Evolutionary conservation across 2,888 invertebrate species (phyloP).

Genomic region (Gymnosoma rotundatum): DNA sequence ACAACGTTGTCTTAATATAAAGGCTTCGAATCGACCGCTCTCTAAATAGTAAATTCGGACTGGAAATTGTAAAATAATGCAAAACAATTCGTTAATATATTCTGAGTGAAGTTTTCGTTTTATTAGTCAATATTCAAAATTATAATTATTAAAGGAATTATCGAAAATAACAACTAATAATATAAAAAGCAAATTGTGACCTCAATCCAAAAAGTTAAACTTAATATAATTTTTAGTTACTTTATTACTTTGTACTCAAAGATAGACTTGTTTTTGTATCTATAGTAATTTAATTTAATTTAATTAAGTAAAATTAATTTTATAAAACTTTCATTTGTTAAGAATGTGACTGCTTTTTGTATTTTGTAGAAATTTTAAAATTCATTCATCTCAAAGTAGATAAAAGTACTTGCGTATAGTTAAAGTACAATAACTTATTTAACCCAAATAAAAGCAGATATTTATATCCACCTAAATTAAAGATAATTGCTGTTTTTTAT

Average conservation of each 20-base stretch:
- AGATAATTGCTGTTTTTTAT: slow-evolving; percentile 31
- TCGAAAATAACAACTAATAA: too few relatives aligned
- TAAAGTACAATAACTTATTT: slow-evolving; percentile 6
- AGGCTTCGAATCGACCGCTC: too few relatives aligned
- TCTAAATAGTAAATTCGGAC: too few relatives aligned
- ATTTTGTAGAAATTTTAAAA: slow-evolving; percentile 13
- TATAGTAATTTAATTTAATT: not conserved
- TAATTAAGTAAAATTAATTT: not conserved
- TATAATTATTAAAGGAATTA: too few relatives aligned
- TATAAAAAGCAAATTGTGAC: too few relatives aligned
- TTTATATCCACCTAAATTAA: slow-evolving; percentile 41
- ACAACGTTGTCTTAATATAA: too few relatives aligned
- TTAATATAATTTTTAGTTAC: too few relatives aligned
- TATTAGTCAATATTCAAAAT: too few relatives aligned
- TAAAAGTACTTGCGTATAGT: slow-evolving; percentile 1
- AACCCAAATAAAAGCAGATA: slow-evolving; percentile 32
- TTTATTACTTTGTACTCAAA: not conserved
- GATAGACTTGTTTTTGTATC: not conserved
- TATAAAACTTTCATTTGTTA: slow-evolving; percentile 35
- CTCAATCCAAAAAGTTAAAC: too few relatives aligned
- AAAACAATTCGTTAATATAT: too few relatives aligned
- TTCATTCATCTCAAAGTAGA: slow-evolving; percentile 2
- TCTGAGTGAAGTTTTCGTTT: too few relatives aligned
- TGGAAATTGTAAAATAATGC: too few relatives aligned
- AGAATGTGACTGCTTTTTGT: slow-evolving; percentile 20